Evolutionary conservation across 2,797 vertebrate species (phyloP).

Genomic region (Rousettus madagascariensis): DNA sequence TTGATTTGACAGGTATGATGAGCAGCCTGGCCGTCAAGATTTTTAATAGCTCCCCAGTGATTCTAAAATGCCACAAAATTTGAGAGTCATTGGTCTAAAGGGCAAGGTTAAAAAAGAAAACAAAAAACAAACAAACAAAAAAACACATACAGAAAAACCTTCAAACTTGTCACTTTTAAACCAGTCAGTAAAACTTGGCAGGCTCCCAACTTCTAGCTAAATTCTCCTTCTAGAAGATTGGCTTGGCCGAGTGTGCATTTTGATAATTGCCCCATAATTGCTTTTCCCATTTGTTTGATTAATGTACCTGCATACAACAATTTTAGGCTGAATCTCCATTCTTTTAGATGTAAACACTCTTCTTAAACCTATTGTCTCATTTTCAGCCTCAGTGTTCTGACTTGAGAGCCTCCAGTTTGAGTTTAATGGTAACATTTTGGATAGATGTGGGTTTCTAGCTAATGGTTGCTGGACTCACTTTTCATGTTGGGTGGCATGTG

Average conservation of each 20-base stretch:
- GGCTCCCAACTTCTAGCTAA: conserved; percentile 84
- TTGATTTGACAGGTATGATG: not conserved
- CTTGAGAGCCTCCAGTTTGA: conserved; percentile 52
- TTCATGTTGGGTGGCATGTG: conserved; percentile 90
- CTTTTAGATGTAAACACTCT: conserved; percentile 74
- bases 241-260: conserved; percentile 89
- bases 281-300: conserved; percentile 89
- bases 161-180: conserved; percentile 68
- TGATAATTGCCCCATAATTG: conserved; percentile 91
- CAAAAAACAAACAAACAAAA: no score
- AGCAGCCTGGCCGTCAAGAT: not conserved
- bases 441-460: conserved; percentile 52
- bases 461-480: conserved; percentile 75
- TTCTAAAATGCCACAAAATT: not conserved
- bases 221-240: conserved; percentile 83
- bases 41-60: not conserved
- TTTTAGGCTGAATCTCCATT: conserved; percentile 49
- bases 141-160: not conserved
- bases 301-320: conserved; percentile 75
- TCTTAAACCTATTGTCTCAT: conserved; percentile 19
- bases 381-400: not conserved
- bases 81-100: not conserved
- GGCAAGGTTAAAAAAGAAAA: conserved; percentile 20
- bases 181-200: conserved; percentile 71
- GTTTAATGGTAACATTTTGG: conserved; percentile 46